These are phyloP conservation scores for Diacarnus erythraeanus DNA, from an alignment of 37 sponge, comb jelly and placozoan genomes.

Conservation along the genomic window DNA sequence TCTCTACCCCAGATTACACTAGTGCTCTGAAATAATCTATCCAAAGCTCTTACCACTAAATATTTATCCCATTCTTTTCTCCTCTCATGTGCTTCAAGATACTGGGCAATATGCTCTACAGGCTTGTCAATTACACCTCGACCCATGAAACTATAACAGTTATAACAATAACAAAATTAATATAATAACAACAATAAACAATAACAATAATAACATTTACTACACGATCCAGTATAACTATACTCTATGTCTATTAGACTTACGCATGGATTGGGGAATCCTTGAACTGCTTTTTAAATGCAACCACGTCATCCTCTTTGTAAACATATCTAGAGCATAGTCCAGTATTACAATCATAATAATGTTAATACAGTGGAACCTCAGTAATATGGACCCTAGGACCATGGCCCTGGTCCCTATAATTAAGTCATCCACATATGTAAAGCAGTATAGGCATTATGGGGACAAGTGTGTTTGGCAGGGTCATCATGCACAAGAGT, in stretches of 20 bases:
- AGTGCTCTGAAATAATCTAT: too few relatives aligned
- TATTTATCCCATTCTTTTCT: conserved; percentile 36
- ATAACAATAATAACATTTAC: too few relatives aligned
- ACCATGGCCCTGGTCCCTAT: background rate
- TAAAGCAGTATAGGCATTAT: background rate
- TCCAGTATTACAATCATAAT: background rate
- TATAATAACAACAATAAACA: background rate
- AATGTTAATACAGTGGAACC: background rate
- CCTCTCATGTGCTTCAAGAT: background rate
- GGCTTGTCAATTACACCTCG: conserved; percentile 52
- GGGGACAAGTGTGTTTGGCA: background rate
- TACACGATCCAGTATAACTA: too few relatives aligned
- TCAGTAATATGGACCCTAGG: too few relatives aligned
- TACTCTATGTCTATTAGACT: too few relatives aligned
- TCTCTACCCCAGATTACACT: too few relatives aligned
- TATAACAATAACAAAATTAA: conserved; percentile 2
- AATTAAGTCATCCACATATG: background rate
- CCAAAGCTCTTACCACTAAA: conserved; percentile 31
- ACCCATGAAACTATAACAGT: conserved; percentile 42
- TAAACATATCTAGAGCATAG: conserved; percentile 38
- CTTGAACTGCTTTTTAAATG: conserved; percentile 42
- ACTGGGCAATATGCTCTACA: conserved; percentile 27
- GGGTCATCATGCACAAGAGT: too few relatives aligned
- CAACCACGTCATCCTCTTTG: conserved; percentile 55
- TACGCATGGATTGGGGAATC: conserved; percentile 43